These are phyloP conservation scores for Perdita meconis DNA, from an alignment of 2,888 invertebrate genomes.

Conservation along the genomic window DNA sequence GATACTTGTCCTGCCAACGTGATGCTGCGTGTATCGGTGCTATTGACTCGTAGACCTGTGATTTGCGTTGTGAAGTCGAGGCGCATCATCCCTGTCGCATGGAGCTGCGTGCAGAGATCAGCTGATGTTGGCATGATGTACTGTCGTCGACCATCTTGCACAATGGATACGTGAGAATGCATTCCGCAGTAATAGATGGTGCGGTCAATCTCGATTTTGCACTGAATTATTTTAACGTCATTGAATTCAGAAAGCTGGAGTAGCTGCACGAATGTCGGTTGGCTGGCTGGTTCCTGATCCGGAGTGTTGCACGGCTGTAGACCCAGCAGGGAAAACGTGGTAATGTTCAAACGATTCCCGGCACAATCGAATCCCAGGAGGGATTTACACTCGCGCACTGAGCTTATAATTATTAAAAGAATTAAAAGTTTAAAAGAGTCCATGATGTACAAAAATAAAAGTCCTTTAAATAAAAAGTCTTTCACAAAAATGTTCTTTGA, in stretches of 20 bases:
- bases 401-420: too few species aligned
- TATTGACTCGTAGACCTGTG: background rate
- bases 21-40: background rate
- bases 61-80: background rate
- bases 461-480: too few species aligned
- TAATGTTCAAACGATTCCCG: too few species aligned
- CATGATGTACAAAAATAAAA: too few species aligned
- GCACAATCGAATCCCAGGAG: too few species aligned
- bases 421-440: too few species aligned
- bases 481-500: too few species aligned
- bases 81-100: background rate
- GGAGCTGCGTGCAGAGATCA: background rate
- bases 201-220: constrained; percentile 7
- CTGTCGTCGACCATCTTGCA: background rate
- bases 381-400: too few species aligned
- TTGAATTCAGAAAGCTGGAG: constrained; percentile 1
- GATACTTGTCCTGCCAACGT: background rate
- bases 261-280: background rate
- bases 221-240: background rate
- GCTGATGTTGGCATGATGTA: too few species aligned
- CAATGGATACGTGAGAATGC: background rate
- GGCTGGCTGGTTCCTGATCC: too few species aligned
- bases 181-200: constrained; percentile 15
- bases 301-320: too few species aligned
- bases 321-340: too few species aligned